These are phyloP conservation scores for Trypoxylon attenuatum DNA, from an alignment of 2,888 invertebrate genomes.

Conservation along the genomic window DNA sequence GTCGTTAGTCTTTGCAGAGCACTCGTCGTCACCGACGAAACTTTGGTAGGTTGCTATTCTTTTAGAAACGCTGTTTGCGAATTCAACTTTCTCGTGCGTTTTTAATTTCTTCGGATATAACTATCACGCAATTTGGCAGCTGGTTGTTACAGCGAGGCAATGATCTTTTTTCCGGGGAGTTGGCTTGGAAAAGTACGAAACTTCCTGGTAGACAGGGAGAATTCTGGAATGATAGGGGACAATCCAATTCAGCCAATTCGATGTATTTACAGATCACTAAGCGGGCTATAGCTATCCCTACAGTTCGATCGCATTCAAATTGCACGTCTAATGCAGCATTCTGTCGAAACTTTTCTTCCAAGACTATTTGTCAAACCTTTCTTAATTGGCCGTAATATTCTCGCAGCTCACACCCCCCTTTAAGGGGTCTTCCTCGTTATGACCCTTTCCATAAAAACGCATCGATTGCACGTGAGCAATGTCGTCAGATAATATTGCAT, in stretches of 20 bases:
- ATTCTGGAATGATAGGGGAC: constrained; percentile 58
- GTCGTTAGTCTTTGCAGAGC: constrained; percentile 45
- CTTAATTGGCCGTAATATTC: not conserved
- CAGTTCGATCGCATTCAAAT: constrained; percentile 66
- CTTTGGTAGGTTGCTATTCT: not conserved
- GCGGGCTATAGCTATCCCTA: constrained; percentile 55
- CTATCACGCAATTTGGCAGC: constrained; percentile 38
- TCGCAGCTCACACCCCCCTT: not conserved
- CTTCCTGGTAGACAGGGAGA: constrained; percentile 54
- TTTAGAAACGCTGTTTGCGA: not conserved
- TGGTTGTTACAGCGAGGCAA: constrained; percentile 45
- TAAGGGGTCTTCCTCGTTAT: not conserved
- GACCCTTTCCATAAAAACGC: not conserved
- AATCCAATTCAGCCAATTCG: constrained; percentile 63
- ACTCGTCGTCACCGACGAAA: constrained; percentile 3
- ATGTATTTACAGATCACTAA: constrained; percentile 69
- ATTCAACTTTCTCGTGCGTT: not conserved
- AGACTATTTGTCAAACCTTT: not conserved
- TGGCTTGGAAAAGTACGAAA: constrained; percentile 60
- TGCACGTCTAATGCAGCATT: too few relatives aligned
- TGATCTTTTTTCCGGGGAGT: constrained; percentile 51
- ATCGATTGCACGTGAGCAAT: too few relatives aligned
- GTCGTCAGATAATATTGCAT: constrained; percentile 37
- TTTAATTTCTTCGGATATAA: not conserved
- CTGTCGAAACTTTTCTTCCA: not conserved